Evolutionary conservation across 2,113 vertebrate genomes (phyloP).

Genomic region (Catharus bicknelli): DNA sequence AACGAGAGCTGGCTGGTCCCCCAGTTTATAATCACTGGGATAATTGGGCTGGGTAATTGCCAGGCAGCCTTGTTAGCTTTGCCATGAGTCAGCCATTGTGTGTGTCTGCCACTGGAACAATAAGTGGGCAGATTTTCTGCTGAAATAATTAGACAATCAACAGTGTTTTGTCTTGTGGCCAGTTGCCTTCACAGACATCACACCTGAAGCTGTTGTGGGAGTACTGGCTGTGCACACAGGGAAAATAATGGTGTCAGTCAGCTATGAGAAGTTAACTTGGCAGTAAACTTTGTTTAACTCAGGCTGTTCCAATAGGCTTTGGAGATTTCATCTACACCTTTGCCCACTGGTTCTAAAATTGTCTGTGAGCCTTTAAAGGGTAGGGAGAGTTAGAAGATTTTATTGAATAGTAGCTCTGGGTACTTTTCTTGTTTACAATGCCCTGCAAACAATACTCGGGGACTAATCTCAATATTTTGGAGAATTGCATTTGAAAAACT

Average conservation of each 20-base stretch:
- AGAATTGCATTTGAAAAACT: background rate
- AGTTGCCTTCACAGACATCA: background rate
- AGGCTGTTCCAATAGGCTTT: background rate
- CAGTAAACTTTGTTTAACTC: no score
- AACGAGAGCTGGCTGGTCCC: background rate
- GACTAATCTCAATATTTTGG: background rate
- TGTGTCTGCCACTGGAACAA: background rate
- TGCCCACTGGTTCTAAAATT: background rate
- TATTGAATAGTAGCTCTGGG: background rate
- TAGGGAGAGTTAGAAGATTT: background rate
- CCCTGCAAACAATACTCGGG: background rate
- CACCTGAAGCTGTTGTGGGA: background rate
- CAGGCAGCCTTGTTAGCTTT: background rate
- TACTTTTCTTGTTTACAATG: background rate
- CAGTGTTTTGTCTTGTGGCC: background rate
- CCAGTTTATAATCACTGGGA: background rate
- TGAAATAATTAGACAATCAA: background rate
- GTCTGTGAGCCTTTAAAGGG: background rate
- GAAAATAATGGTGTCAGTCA: background rate
- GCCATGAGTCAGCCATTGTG: background rate
- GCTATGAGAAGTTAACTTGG: background rate
- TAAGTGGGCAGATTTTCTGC: background rate
- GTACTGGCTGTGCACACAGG: background rate
- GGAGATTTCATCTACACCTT: background rate
- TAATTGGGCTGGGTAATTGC: conserved; percentile 21